Evolutionary conservation across 37 sponge, comb jelly and placozoan species (phyloP), one percentile per base, ranked within the genome.

Genomic region (Axinella damicornis): DNA sequence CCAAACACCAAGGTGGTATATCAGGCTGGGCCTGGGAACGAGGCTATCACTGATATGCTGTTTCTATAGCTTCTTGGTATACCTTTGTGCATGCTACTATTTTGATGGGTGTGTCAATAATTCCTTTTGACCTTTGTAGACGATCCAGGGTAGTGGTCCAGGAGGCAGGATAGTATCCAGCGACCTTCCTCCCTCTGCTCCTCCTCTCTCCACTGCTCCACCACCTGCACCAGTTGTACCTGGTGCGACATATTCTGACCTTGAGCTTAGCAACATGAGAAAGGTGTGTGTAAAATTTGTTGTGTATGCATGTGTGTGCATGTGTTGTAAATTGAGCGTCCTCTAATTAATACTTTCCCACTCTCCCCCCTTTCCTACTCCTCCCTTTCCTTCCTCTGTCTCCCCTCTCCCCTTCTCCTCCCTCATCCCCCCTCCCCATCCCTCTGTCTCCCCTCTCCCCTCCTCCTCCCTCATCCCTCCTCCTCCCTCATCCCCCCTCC

Each of bases 221-320:
- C 65, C 73, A 16, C 60, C 72, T 41, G 65, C 79, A 31, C 75
- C 74, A 32, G 62, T 73, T 22, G 80, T 81, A 16, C 76, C 89
- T 60, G 90, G 57, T 27, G 80, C 81, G 18, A 27, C 71, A 11
- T 98, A 76, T 72, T 83, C 90, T 16, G 96, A 95, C 67, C 74
- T 98, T 17, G 88, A 89, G 11, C 82, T 98, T 40, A 75, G 89
- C 19, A 86, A 79, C 75, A 94, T 98, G 90, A 83, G 98, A 57
- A 96, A 94, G 84, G 97, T 91, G 0, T 80, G 78, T 69, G 37
- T n/a, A n/a, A n/a, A n/a, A n/a, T n/a, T n/a, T n/a, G n/a, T n/a
- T n/a, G n/a, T n/a, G n/a, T n/a, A n/a, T 46, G 46, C 46, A 46
- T 9, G 46, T 4, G 46, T n/a, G n/a, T n/a, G n/a, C n/a, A n/a